Conservation (phyloP, 1,140 invertebrate genomes). For the Drosophila insularis region DNA sequence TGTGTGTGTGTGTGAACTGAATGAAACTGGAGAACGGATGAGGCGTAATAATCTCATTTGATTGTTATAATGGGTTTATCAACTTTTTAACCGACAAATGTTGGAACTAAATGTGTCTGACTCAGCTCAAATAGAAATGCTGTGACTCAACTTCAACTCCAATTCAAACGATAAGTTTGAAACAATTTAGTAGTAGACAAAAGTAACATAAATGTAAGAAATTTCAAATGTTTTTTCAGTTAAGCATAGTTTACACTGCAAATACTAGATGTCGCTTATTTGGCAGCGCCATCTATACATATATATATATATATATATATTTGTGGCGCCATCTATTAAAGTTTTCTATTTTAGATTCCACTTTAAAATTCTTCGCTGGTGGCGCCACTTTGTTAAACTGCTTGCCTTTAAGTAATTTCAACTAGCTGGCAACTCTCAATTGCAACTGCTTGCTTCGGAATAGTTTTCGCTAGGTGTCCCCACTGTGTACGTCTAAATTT, state of each 20-base stretch:
- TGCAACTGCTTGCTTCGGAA: neutral
- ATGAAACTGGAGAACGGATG: conserved; percentile 3
- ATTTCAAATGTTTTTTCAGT: neutral
- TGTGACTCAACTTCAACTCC: neutral
- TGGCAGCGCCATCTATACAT: neutral
- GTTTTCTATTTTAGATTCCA: too few relatives aligned
- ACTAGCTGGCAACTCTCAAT: neutral
- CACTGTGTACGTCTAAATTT: neutral
- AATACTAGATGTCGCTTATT: too few relatives aligned
- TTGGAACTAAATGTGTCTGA: neutral
- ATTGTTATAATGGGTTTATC: conserved; percentile 9
- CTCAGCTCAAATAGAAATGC: neutral
- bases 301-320: neutral
- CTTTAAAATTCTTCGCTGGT: neutral
- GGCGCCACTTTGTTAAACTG: neutral
- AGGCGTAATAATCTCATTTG: conserved; percentile 7
- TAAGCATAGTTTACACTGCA: neutral
- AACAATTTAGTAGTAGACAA: neutral
- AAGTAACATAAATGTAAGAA: neutral
- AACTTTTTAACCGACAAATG: conserved; percentile 6
- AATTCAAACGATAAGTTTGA: neutral
- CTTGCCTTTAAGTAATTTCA: neutral
- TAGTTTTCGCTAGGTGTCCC: neutral
- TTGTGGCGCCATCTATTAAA: neutral
- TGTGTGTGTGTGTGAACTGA: neutral